phyloP scores from a whole-genome alignment of 1,140 invertebrate species.

The Lordiphosa clarofinis region DNA sequence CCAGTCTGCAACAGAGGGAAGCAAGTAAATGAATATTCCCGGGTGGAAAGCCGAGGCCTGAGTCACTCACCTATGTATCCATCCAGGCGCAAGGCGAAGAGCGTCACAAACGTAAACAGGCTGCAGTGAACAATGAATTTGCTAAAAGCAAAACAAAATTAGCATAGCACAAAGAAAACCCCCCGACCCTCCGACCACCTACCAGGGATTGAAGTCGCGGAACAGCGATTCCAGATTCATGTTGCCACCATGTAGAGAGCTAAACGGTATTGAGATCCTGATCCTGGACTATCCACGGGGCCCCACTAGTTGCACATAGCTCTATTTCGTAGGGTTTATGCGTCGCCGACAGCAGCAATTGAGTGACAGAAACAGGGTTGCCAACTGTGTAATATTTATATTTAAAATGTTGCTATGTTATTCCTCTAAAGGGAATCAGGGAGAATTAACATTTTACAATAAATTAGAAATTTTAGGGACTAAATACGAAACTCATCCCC shows the following conservation, averaged over 20 bases:
- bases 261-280: constrained; percentile 11
- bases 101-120: constrained; percentile 92
- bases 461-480: too few species aligned
- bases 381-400: too few species aligned
- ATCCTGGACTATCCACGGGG: constrained; percentile 17
- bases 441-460: too few species aligned
- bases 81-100: constrained; percentile 94
- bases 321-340: constrained; percentile 10
- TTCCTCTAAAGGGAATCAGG: too few species aligned
- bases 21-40: not conserved
- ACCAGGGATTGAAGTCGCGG: constrained; percentile 96
- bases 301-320: constrained; percentile 68
- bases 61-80: constrained; percentile 82
- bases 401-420: too few species aligned
- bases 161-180: not conserved
- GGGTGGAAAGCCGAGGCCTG: not conserved
- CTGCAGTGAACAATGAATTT: constrained; percentile 98
- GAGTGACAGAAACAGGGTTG: too few species aligned
- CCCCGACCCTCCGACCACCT: constrained; percentile 1
- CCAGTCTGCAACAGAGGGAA: constrained; percentile 83
- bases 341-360: not conserved
- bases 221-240: constrained; percentile 95
- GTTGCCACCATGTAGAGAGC: constrained; percentile 33
- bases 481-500: too few species aligned
- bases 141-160: constrained; percentile 82